A percentile compares a stretch with the other conserved stretches of the same genome.
Evolutionary conservation across 2,888 invertebrate genomes (phyloP).

Genomic region (Polydesmus complanatus): DNA sequence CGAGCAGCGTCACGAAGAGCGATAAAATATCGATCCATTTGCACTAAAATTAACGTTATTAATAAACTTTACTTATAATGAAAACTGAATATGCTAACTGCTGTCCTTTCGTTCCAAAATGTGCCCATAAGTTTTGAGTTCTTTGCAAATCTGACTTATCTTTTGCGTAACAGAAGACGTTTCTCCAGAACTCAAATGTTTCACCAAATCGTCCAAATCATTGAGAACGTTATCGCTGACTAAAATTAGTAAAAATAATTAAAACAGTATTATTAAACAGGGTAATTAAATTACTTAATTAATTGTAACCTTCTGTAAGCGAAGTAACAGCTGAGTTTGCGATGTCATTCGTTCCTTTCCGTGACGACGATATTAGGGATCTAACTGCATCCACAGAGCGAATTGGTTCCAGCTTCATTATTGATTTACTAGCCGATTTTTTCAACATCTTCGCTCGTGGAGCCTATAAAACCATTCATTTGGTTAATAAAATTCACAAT

Average conservation of each 20-base stretch:
- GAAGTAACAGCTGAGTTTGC: not conserved
- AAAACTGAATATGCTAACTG: constrained; percentile 28
- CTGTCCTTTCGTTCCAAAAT: constrained; percentile 69
- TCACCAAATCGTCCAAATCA: constrained; percentile 65
- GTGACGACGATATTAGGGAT: constrained; percentile 15
- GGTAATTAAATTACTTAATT: not conserved
- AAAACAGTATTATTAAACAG: not conserved
- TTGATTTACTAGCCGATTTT: constrained; percentile 12
- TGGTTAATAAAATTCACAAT: not conserved
- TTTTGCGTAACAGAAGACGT: constrained; percentile 54
- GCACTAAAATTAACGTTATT: constrained; percentile 43
- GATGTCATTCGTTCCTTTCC: constrained; percentile 7
- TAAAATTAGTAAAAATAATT: not conserved
- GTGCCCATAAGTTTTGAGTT: constrained; percentile 56
- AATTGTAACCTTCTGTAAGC: constrained; percentile 3
- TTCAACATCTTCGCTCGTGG: not conserved
- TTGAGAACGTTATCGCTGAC: constrained; percentile 53
- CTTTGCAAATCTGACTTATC: constrained; percentile 62
- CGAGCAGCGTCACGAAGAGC: constrained; percentile 78
- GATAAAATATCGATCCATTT: constrained; percentile 65
- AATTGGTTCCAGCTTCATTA: constrained; percentile 15
- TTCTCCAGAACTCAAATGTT: constrained; percentile 57
- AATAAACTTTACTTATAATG: too few relatives aligned
- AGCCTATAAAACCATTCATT: not conserved
- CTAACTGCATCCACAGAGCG: not conserved